A percentile compares a stretch with the other conserved stretches of the same genome.
These are phyloP conservation scores for Abramis brama DNA, from an alignment of 2,113 vertebrate genomes.

Conservation along the genomic window DNA sequence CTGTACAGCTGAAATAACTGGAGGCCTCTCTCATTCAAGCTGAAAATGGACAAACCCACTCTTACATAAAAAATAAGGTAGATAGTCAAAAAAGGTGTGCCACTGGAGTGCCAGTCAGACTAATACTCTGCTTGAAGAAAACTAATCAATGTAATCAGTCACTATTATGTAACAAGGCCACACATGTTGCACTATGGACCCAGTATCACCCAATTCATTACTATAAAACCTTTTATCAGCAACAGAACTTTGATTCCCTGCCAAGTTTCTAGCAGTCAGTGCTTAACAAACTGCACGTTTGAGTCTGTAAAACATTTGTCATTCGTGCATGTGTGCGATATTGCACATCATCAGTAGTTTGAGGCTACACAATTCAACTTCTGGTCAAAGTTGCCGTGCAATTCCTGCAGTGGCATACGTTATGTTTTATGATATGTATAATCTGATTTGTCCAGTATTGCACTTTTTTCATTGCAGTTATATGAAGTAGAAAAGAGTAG, in stretches of 20 bases:
- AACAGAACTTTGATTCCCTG: constrained; percentile 5
- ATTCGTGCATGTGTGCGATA: background rate
- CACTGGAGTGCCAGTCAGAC: background rate
- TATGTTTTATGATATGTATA: background rate
- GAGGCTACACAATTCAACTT: background rate
- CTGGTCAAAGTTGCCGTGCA: background rate
- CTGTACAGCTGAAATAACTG: background rate
- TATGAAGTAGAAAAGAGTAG: background rate
- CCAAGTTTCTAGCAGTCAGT: background rate
- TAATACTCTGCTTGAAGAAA: background rate
- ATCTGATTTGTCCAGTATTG: background rate
- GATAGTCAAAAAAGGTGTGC: background rate
- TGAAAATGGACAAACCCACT: background rate
- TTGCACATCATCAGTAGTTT: background rate
- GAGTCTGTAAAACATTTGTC: background rate
- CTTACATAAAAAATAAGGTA: background rate
- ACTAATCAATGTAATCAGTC: constrained; percentile 12
- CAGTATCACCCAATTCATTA: background rate
- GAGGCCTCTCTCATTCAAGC: background rate
- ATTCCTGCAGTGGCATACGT: background rate
- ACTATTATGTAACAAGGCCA: constrained; percentile 21
- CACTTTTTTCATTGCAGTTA: background rate
- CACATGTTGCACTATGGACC: constrained; percentile 5
- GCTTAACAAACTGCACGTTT: background rate
- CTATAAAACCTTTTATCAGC: constrained; percentile 6